Evolutionary conservation across 2,888 invertebrate genomes (phyloP).

Genomic region (Heliconius hortense): DNA sequence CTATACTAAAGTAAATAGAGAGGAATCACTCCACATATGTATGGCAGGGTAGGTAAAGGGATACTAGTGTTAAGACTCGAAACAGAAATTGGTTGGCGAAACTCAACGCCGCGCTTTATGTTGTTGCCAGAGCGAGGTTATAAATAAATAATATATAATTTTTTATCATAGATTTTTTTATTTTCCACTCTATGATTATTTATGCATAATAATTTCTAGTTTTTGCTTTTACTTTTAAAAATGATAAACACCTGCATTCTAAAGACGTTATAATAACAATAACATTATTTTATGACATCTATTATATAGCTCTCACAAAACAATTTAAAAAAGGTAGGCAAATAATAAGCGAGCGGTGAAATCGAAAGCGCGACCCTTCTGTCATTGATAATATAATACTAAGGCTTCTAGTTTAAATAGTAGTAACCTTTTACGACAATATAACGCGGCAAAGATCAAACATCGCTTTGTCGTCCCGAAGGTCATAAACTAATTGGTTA

Average conservation of each 20-base stretch:
- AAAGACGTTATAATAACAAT: slow-evolving; percentile 5
- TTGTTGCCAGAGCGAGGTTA: background rate
- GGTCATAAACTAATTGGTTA: slow-evolving; percentile 52
- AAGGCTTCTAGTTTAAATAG: slow-evolving; percentile 28
- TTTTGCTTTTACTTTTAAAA: background rate
- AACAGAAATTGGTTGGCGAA: background rate
- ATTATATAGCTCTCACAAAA: background rate
- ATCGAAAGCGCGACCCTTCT: slow-evolving; percentile 25
- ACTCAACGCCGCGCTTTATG: background rate
- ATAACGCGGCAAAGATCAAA: slow-evolving; percentile 45
- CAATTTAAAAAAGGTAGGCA: slow-evolving; percentile 12
- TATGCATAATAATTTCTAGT: background rate
- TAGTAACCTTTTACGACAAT: slow-evolving; percentile 43
- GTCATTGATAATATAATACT: slow-evolving; percentile 21
- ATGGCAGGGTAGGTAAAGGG: too few species aligned
- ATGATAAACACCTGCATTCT: background rate
- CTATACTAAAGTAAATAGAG: background rate
- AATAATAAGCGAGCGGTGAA: slow-evolving; percentile 5
- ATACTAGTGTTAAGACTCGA: too few species aligned
- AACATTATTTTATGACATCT: slow-evolving; percentile 8
- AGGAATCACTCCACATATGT: background rate
- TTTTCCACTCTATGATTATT: background rate
- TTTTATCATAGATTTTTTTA: background rate
- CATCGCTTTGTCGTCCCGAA: slow-evolving; percentile 46
- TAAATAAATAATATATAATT: background rate